These are phyloP conservation scores for Apeltes quadracus DNA, from an alignment of 2,113 vertebrate genomes.

Conservation along the genomic window DNA sequence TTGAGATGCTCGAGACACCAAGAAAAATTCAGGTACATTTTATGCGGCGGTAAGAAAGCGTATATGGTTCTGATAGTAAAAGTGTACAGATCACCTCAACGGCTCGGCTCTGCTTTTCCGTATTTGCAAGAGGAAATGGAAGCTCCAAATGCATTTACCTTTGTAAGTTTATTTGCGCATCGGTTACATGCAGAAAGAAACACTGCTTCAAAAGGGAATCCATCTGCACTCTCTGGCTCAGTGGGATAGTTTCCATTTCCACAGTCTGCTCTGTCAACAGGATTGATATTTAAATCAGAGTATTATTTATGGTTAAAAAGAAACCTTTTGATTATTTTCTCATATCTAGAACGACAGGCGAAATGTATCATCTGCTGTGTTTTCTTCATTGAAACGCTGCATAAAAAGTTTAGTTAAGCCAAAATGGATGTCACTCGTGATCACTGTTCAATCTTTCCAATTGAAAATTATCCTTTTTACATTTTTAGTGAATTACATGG, in stretches of 20 bases:
- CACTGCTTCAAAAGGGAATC: conserved; percentile 42
- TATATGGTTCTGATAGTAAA: conserved; percentile 17
- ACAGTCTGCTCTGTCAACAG: conserved; percentile 53
- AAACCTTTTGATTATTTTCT: conserved; percentile 50
- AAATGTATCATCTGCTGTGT: conserved; percentile 37
- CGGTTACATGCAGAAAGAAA: conserved; percentile 42
- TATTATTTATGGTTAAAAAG: conserved; percentile 58
- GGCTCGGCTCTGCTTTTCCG: conserved; percentile 6
- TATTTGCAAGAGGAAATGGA: conserved; percentile 25
- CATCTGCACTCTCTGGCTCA: conserved; percentile 46
- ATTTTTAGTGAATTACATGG: conserved; percentile 23
- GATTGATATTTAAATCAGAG: conserved; percentile 65
- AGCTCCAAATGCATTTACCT: conserved; percentile 4
- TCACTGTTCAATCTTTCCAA: conserved; percentile 35
- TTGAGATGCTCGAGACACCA: background rate
- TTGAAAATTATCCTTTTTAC: conserved; percentile 44
- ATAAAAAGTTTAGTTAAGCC: conserved; percentile 21
- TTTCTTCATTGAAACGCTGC: conserved; percentile 31
- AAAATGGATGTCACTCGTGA: conserved; percentile 29
- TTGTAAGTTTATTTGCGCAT: conserved; percentile 48
- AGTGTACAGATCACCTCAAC: conserved; percentile 14
- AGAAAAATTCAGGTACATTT: conserved; percentile 2
- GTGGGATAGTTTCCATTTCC: conserved; percentile 52
- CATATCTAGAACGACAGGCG: conserved; percentile 28
- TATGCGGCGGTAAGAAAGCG: background rate